These are phyloP conservation scores for Pimephales promelas DNA, from an alignment of 2,113 vertebrate species.

Conservation along the genomic window DNA sequence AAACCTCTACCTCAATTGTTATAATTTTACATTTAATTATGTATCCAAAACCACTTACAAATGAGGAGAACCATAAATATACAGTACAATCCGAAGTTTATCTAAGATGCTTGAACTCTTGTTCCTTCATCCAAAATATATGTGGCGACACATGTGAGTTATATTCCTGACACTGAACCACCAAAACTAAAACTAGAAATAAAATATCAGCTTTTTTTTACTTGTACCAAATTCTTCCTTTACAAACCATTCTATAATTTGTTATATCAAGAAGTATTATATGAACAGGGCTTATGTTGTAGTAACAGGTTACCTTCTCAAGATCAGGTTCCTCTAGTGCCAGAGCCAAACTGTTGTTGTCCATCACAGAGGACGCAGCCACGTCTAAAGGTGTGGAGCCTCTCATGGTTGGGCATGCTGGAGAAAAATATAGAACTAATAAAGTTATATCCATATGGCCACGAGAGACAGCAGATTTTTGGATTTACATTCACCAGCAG, in stretches of 20 bases:
- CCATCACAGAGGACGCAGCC: slow-evolving; percentile 97
- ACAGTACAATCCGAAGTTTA: background rate
- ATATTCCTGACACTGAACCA: background rate
- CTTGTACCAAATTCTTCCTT: background rate
- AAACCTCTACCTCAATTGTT: background rate
- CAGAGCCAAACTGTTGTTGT: slow-evolving; percentile 94
- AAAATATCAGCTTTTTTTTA: background rate
- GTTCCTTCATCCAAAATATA: background rate
- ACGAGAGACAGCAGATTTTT: background rate
- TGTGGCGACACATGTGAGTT: background rate
- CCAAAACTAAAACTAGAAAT: background rate
- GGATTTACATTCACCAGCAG: slow-evolving; percentile 60
- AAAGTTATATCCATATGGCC: background rate
- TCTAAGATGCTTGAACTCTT: background rate
- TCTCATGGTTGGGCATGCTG: slow-evolving; percentile 95
- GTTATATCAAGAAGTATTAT: background rate
- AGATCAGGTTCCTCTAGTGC: slow-evolving; percentile 93
- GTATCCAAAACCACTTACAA: no score
- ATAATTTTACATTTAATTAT: no score
- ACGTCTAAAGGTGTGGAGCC: slow-evolving; percentile 96
- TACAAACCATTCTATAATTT: background rate
- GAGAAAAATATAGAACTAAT: slow-evolving; percentile 21
- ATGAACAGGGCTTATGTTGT: background rate
- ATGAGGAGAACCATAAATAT: no score
- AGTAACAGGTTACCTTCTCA: slow-evolving; percentile 81